Percentiles rank a stretch among this genome's conserved stretches.
Conservation (phyloP, 2,113 vertebrate species). For the Amphiprion ocellaris region DNA sequence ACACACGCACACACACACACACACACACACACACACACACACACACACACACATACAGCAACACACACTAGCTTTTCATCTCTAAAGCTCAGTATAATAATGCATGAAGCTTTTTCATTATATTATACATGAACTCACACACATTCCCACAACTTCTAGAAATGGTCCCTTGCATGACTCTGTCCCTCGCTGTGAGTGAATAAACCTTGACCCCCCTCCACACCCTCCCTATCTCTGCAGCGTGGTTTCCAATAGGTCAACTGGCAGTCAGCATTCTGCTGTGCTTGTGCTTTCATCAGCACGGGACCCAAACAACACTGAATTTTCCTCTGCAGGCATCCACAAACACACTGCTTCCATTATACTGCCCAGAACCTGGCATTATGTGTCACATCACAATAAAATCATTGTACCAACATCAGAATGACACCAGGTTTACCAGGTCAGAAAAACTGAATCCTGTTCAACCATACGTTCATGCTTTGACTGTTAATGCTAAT, state of each 20-base stretch:
- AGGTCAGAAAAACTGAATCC: slow-evolving; percentile 62
- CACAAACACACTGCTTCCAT: slow-evolving; percentile 81
- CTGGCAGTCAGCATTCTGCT: slow-evolving; percentile 78
- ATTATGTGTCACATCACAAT: slow-evolving; percentile 75
- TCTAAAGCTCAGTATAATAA: slow-evolving; percentile 43
- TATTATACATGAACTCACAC: slow-evolving; percentile 13
- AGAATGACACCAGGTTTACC: slow-evolving; percentile 51
- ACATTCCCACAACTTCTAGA: slow-evolving; percentile 48
- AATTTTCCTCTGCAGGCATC: slow-evolving; percentile 74
- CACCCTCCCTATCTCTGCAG: slow-evolving; percentile 50
- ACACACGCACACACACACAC: slow-evolving; percentile 18
- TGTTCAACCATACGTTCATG: slow-evolving; percentile 29
- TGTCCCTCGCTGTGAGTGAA: slow-evolving; percentile 72
- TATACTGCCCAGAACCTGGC: slow-evolving; percentile 71
- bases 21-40: slow-evolving; percentile 27
- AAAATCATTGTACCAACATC: slow-evolving; percentile 65
- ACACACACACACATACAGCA: slow-evolving; percentile 23
- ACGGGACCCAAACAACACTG: slow-evolving; percentile 76
- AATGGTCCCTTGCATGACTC: slow-evolving; percentile 79
- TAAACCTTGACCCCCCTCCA: slow-evolving; percentile 38
- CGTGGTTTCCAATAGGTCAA: slow-evolving; percentile 75
- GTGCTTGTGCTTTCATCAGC: slow-evolving; percentile 80
- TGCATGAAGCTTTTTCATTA: slow-evolving; percentile 63
- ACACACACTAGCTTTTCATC: slow-evolving; percentile 17
- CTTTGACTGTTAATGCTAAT: not conserved